These are phyloP conservation scores for Uloborus plumipes DNA, from an alignment of 2,888 invertebrate genomes.

Conservation along the genomic window DNA sequence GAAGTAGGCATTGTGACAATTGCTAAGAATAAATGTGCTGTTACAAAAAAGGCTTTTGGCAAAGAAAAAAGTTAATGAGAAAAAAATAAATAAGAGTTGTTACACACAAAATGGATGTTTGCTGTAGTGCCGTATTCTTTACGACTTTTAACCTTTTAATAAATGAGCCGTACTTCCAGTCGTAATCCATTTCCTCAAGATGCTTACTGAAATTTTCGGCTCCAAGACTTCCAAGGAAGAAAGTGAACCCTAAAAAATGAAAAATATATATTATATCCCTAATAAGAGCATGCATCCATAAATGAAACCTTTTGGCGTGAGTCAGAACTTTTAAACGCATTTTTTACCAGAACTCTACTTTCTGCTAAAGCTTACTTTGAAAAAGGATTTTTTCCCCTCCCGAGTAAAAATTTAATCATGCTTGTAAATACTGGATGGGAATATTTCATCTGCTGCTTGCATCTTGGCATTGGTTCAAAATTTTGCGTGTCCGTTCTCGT, in stretches of 20 bases:
- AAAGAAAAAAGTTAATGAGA: not conserved
- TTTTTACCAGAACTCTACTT: no score
- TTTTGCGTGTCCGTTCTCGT: no score
- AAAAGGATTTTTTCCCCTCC: constrained; percentile 8
- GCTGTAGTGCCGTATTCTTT: constrained; percentile 17
- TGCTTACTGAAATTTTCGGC: constrained; percentile 3
- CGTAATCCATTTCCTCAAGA: constrained; percentile 14
- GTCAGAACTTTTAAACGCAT: no score
- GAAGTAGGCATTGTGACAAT: no score
- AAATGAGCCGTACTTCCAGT: constrained; percentile 8
- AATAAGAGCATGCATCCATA: no score
- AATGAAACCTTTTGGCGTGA: no score
- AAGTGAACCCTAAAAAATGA: not conserved
- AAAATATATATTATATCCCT: no score
- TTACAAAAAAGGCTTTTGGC: not conserved
- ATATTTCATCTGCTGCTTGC: constrained; percentile 15
- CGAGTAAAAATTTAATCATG: constrained; percentile 53
- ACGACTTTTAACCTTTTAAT: constrained; percentile 27
- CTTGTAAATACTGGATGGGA: constrained; percentile 41
- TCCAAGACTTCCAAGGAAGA: not conserved
- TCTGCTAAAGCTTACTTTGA: constrained; percentile 14
- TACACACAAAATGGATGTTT: constrained; percentile 16
- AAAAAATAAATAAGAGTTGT: constrained; percentile 13
- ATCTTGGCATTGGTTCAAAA: constrained; percentile 34
- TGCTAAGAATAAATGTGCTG: no score